Percentiles rank a stretch among this genome's conserved stretches.
phyloP scores from a whole-genome alignment of 2,113 vertebrate genomes.

The Nothocercus julius region DNA sequence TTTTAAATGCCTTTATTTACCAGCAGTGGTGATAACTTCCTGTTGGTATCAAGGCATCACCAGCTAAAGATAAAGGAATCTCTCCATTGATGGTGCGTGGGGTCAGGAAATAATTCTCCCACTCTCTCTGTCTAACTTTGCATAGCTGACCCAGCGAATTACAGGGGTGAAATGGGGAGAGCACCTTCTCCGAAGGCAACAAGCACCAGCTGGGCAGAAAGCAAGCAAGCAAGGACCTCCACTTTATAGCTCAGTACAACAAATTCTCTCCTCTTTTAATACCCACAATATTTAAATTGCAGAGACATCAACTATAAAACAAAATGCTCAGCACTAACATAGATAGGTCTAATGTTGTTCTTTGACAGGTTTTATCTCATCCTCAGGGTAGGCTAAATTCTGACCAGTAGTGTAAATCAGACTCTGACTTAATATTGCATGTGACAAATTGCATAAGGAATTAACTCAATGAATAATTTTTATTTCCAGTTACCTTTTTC shows the following conservation, averaged over 20 bases:
- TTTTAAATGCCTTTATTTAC: slow-evolving; percentile 22
- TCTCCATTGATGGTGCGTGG: neutral
- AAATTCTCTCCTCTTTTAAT: neutral
- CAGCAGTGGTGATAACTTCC: neutral
- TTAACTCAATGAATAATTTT: neutral
- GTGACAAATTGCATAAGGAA: neutral
- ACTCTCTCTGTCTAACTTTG: neutral
- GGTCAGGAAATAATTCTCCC: slow-evolving; percentile 13
- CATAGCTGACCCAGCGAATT: slow-evolving; percentile 1
- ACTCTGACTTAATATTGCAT: neutral
- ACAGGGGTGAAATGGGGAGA: neutral
- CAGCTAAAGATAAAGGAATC: neutral
- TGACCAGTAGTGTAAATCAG: neutral
- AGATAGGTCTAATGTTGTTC: neutral
- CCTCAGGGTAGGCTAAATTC: neutral
- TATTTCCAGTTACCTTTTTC: neutral
- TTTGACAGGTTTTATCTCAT: neutral
- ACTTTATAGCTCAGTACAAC: neutral
- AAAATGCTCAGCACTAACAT: neutral
- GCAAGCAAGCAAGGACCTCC: neutral
- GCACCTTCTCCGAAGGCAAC: neutral
- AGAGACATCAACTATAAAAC: neutral
- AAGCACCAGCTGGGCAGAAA: neutral
- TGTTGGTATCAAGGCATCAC: neutral
- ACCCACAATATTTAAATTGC: neutral